A percentile compares a stretch with the other conserved stretches of the same genome.
Conservation (phyloP, 2,113 vertebrate species). For the Pituophis catenifer region DNA sequence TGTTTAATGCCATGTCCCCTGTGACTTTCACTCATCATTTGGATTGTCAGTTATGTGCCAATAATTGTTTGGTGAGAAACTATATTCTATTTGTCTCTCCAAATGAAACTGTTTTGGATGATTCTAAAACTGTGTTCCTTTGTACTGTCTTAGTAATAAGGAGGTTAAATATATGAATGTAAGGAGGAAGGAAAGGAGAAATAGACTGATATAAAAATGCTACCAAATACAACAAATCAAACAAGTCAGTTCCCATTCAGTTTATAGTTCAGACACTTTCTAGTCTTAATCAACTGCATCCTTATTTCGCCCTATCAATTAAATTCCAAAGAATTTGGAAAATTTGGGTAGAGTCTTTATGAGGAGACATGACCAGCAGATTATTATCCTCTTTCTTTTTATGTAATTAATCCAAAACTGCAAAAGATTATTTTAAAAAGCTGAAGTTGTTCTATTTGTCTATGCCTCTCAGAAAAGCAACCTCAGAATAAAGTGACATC, state of each 20-base stretch:
- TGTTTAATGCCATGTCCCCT: conserved; percentile 12
- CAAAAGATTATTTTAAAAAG: neutral
- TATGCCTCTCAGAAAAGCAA: neutral
- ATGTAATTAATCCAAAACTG: neutral
- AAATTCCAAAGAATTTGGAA: neutral
- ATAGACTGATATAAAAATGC: neutral
- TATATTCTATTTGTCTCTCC: conserved; percentile 51
- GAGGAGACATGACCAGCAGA: neutral
- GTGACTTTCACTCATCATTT: conserved; percentile 36
- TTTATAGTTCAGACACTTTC: neutral
- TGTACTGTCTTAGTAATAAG: neutral
- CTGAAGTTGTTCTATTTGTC: neutral
- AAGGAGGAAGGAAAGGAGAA: neutral
- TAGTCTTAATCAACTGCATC: neutral
- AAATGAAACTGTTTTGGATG: conserved; percentile 38
- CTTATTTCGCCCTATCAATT: neutral
- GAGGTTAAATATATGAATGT: neutral
- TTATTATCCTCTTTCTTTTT: neutral
- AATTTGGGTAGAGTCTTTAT: neutral
- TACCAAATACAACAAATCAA: neutral
- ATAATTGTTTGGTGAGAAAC: conserved; percentile 37
- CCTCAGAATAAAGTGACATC: neutral
- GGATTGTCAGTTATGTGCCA: conserved; percentile 43
- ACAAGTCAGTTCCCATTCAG: neutral
- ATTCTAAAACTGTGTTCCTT: conserved; percentile 37